Evolutionary conservation across 2,888 invertebrate species (phyloP).

Genomic region (Standfussiana lucernea): DNA sequence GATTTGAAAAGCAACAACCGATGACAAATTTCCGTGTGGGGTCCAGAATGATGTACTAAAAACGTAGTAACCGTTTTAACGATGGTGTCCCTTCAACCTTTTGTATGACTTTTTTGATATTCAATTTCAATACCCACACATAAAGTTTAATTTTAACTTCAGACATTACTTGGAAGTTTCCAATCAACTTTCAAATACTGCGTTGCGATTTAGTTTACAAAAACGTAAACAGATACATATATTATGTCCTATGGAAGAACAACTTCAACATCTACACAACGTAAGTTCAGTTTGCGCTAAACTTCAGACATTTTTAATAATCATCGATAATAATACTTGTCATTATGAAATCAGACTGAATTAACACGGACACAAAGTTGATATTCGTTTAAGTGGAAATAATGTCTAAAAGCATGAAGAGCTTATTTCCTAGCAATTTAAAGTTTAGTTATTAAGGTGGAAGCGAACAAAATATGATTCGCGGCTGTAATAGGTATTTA

Average conservation of each 20-base stretch:
- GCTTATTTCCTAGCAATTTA: too few relatives aligned
- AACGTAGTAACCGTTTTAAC: too few relatives aligned
- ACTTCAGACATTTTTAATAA: neutral
- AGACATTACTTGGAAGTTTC: neutral
- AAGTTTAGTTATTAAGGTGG: too few relatives aligned
- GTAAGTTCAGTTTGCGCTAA: neutral
- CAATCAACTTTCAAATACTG: too few relatives aligned
- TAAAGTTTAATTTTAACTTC: neutral
- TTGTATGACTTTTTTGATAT: neutral
- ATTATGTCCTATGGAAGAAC: neutral
- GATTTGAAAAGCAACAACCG: too few relatives aligned
- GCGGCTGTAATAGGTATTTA: too few relatives aligned
- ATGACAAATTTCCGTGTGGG: too few relatives aligned
- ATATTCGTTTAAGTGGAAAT: neutral
- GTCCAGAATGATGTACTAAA: too few relatives aligned
- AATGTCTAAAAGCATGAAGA: too few relatives aligned
- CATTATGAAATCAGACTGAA: neutral
- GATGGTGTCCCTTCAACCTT: too few relatives aligned
- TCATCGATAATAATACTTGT: neutral
- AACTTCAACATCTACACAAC: neutral
- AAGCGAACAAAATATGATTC: too few relatives aligned
- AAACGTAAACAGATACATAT: neutral
- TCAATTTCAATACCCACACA: neutral
- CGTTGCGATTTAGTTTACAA: neutral
- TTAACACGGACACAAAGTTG: neutral